Evolutionary conservation across 2,888 invertebrate species (phyloP), one percentile per base, ranked within the genome.

Genomic region (Phymatocera aterrima): DNA sequence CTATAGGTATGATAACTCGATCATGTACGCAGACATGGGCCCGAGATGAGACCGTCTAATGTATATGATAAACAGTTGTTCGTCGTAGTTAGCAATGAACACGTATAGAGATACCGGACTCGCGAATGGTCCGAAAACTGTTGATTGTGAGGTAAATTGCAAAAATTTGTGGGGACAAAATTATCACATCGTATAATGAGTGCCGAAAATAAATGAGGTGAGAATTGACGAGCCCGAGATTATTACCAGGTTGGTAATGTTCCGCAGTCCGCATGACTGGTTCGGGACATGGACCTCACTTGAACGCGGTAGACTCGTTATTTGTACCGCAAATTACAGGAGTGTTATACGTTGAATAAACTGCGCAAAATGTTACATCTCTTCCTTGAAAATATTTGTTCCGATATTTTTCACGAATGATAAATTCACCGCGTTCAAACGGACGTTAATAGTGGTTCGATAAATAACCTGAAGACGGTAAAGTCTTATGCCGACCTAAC

Each of bases 111-210:
- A 51, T 28, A 21, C 5, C 46, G n/a, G 6, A n/a, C 68, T 46
- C 12, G 68, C 68, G 68, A 68, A 68, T 68, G 46, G 46, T 68
- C 46, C 46, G 1, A 68, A 68, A 46, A 68, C 24, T 15, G 12
- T 68, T 68, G n/a, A n/a, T n/a, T n/a, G n/a, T n/a, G 43, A 68
- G 28, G 68, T 68, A 12, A 46, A 68, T 68, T n/a, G 43, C 28
- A 43, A 12, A 46, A 15, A 40, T 40, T 24, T n/a, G 68, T 40
- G 37, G 18, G 24, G 12, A 34, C 6, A 68, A 68, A 43, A 68
- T 68, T 46, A 68, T 68, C 68, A 68, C 68, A 1, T 43, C 46
- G 3, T 4, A 24, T n/a, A n/a, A 4, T 68, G 8, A 28, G 12
- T 24, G 68, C 28, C 46, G 3, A 21, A 12, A 6, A 24, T 46